Percentiles rank a stretch among this genome's conserved stretches.
phyloP scores from a whole-genome alignment of 2,797 vertebrate genomes.

The Sebastes kiyomatsui region DNA sequence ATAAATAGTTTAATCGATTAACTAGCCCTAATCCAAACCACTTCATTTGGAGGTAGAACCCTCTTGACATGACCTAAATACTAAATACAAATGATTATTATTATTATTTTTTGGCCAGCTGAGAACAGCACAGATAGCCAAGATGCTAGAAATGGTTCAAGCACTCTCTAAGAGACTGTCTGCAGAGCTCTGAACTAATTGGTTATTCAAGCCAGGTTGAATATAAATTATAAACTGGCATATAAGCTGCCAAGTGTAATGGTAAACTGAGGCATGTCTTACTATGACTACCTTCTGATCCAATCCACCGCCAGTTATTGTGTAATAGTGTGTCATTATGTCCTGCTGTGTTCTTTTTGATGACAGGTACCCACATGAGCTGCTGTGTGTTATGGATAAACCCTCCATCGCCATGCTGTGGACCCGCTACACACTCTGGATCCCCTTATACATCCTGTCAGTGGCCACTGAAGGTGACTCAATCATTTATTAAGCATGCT shows the following conservation, averaged over 20 bases:
- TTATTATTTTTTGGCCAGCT: neutral
- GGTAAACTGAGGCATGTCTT: neutral
- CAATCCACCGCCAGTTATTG: neutral
- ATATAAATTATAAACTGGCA: no score
- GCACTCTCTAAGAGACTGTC: neutral
- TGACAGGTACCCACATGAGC: constrained; percentile 89
- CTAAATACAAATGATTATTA: no score
- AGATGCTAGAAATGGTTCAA: neutral
- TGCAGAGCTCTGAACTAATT: neutral
- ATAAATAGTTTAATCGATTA: no score
- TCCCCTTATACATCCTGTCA: constrained; percentile 88
- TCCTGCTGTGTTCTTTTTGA: neutral
- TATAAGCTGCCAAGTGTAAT: neutral
- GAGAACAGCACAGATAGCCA: neutral
- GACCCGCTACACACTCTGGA: constrained; percentile 88
- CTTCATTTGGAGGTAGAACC: no score
- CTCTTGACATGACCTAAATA: no score
- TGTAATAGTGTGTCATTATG: neutral
- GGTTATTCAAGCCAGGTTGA: neutral
- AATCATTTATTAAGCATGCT: no score
- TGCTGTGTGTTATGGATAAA: constrained; percentile 83
- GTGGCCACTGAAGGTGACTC: constrained; percentile 87
- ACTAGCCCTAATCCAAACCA: neutral
- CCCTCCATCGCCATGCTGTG: constrained; percentile 85
- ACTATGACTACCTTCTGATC: neutral